Conservation (phyloP, 2,797 vertebrate genomes). For the Melanogrammus aeglefinus region DNA sequence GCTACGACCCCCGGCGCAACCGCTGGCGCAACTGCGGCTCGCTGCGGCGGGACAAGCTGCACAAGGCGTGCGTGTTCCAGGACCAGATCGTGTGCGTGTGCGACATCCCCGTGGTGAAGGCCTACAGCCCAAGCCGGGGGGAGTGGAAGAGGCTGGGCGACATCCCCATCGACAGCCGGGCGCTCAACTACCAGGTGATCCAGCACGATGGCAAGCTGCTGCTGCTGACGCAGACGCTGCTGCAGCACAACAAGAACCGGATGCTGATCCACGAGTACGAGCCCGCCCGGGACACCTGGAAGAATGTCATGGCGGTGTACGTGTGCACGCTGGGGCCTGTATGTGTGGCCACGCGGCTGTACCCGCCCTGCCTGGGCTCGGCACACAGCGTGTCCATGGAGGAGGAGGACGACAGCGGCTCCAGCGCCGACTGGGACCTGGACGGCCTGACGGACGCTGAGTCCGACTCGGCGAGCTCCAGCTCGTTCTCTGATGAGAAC, state of each 20-base stretch:
- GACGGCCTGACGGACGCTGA: constrained; percentile 83
- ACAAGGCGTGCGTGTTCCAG: constrained; percentile 85
- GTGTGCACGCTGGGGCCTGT: constrained; percentile 82
- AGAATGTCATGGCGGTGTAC: constrained; percentile 80
- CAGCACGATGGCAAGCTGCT: constrained; percentile 78
- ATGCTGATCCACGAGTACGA: constrained; percentile 86
- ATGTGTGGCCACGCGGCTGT: constrained; percentile 82
- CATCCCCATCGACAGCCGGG: constrained; percentile 81
- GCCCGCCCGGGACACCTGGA: constrained; percentile 76
- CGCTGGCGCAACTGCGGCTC: constrained; percentile 86
- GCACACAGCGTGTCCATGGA: constrained; percentile 83
- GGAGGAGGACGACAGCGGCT: constrained; percentile 86
- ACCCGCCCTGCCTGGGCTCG: constrained; percentile 80
- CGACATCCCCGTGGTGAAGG: constrained; percentile 84
- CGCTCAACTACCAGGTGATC: constrained; percentile 84
- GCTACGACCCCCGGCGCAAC: constrained; percentile 82
- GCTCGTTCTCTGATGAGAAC: constrained; percentile 86
- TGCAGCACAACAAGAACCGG: constrained; percentile 85
- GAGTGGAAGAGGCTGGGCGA: constrained; percentile 83
- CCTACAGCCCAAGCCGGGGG: constrained; percentile 80
- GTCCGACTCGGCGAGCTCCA: constrained; percentile 84
- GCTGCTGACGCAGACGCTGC: constrained; percentile 80
- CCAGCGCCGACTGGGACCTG: constrained; percentile 88
- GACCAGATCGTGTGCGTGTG: constrained; percentile 87
- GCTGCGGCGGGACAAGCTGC: constrained; percentile 80